Evolutionary conservation across 2,797 vertebrate species (phyloP), one percentile per base, ranked within the genome.

Genomic region (Dromococcyx pavoninus): DNA sequence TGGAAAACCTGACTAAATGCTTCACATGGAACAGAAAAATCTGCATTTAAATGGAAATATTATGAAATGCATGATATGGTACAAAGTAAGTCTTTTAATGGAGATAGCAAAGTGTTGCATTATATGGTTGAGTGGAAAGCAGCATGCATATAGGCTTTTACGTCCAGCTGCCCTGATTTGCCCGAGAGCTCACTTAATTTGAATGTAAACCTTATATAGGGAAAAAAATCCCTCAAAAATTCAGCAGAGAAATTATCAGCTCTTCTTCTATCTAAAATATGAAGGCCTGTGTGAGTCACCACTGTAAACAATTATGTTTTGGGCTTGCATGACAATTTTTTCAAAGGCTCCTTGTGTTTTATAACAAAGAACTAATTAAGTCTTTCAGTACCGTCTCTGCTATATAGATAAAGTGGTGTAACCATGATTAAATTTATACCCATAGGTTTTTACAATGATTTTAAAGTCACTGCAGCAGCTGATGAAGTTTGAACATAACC

Each of bases 41-140:
- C 98, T 98, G 97, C 98, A 98, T 98, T 98, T 98, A 98, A 97
- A 98, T 98, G 96, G 97, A 98, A 98, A 97, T 98, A 97, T 97
- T 98, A 98, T 97, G 96, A 98, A 98, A 98, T 97, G 97, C 95
- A 95, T 97, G 90, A 96, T 96, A 92, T 81, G 86, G 71, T 98
- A 94, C 91, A 95, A 97, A 97, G 93, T 95, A 90, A 70, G 97
- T 77, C 89, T 97, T 97, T 98, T 97, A 98, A 98, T 95, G 95
- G 96, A 91, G 94, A 96, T 84, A 93, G 96, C 69, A 92, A 97
- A 97, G 82, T 95, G 96, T 91, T 95, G 94, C 87, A 97, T 98
- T 97, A 97, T 95, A 97, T 84, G 96, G 96, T 95, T 98, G 97
- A 97, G 77, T 97, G 97, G 89, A 97, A 95, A 97, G 95, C 89